Conservation (phyloP, 2,888 invertebrate genomes). For the Callyntrura sp. region DNA sequence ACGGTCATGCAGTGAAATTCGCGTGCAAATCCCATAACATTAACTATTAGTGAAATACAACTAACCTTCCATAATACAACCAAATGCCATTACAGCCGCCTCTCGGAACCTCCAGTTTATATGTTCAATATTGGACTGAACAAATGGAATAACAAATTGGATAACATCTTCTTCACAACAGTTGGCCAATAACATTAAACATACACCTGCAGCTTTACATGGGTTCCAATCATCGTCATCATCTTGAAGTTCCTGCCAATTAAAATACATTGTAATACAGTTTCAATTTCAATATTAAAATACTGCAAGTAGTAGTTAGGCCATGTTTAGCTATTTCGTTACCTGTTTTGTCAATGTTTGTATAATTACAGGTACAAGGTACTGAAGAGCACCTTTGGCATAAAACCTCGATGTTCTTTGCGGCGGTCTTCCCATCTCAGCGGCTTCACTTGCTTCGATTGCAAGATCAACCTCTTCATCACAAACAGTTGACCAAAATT, state of each 20-base stretch:
- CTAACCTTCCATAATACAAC: conserved; percentile 86
- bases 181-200: conserved; percentile 98
- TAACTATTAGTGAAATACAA: background rate
- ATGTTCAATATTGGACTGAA: conserved; percentile 96
- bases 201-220: conserved; percentile 99
- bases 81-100: conserved; percentile 99
- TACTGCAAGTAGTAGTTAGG: background rate
- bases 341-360: conserved; percentile 97
- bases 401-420: conserved; percentile 97
- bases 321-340: conserved; percentile 19
- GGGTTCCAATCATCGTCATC: conserved; percentile 99
- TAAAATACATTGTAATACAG: too few relatives aligned
- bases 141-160: conserved; percentile 98
- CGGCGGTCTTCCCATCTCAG: conserved; percentile 97
- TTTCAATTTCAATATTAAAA: conserved; percentile 11
- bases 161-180: conserved; percentile 99
- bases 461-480: conserved; percentile 99
- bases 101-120: conserved; percentile 97
- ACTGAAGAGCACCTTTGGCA: conserved; percentile 99
- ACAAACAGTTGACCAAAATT: conserved; percentile 99
- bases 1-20: too few relatives aligned
- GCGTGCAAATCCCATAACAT: too few relatives aligned
- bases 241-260: conserved; percentile 93
- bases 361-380: conserved; percentile 96
- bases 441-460: conserved; percentile 97